These are phyloP conservation scores for Fundulus diaphanus DNA, from an alignment of 2,797 vertebrate species.

Conservation along the genomic window DNA sequence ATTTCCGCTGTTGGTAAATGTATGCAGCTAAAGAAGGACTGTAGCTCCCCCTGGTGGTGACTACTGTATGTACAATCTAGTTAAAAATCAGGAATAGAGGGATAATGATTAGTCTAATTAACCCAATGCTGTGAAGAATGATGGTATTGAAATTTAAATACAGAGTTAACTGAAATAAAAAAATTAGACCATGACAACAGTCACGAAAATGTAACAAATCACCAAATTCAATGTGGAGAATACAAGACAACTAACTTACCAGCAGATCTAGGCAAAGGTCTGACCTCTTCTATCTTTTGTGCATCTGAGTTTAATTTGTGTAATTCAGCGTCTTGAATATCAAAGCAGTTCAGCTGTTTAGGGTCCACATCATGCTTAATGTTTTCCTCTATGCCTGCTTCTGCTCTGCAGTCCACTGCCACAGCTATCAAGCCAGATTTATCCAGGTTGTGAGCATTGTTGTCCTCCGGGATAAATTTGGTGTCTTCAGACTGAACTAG, in stretches of 20 bases:
- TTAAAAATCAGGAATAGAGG: neutral
- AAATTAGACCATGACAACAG: neutral
- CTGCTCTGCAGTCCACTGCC: neutral
- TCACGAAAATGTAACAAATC: neutral
- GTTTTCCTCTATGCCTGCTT: rapidly evolving
- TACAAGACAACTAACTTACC: constrained; percentile 28
- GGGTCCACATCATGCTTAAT: constrained; percentile 14
- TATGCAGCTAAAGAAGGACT: neutral
- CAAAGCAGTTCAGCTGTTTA: constrained; percentile 3
- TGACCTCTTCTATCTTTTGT: neutral
- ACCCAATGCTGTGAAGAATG: neutral
- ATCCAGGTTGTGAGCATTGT: neutral
- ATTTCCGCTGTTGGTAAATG: neutral
- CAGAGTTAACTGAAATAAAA: neutral
- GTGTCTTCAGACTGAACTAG: constrained; percentile 10
- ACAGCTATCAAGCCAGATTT: constrained; percentile 11
- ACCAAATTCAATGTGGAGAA: too few relatives aligned
- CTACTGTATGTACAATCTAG: neutral
- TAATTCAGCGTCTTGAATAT: constrained; percentile 6
- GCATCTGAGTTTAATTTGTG: neutral
- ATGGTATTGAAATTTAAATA: neutral
- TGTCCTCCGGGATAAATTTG: neutral
- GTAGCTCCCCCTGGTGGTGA: constrained; percentile 43
- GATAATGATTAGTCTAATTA: neutral
- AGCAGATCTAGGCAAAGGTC: constrained; percentile 12